Evolutionary conservation across 2,113 vertebrate genomes (phyloP).

Genomic region (Phocoena phocoena): DNA sequence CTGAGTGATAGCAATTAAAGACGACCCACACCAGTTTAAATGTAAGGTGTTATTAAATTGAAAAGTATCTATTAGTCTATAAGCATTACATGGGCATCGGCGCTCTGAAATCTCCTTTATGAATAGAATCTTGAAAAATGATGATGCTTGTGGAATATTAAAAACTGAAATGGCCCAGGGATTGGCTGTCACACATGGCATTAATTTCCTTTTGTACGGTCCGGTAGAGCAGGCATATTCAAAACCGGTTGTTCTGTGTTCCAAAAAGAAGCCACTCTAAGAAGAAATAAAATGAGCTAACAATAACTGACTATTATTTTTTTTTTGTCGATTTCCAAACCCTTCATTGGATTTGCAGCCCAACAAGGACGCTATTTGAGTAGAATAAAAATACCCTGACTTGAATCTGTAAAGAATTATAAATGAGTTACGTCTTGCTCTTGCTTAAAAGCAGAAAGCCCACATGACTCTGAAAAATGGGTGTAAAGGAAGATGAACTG

Average conservation of each 20-base stretch:
- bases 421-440: neutral
- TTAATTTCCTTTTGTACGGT: constrained; percentile 74
- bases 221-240: neutral
- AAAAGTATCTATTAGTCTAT: constrained; percentile 76
- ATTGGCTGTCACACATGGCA: constrained; percentile 59
- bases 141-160: constrained; percentile 69
- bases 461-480: neutral
- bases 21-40: neutral
- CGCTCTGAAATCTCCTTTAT: constrained; percentile 63
- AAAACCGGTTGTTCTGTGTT: constrained; percentile 58
- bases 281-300: constrained; percentile 38
- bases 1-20: neutral
- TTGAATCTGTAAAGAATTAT: neutral
- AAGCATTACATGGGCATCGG: constrained; percentile 40
- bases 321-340: constrained; percentile 40
- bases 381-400: constrained; percentile 1
- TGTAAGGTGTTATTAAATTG: constrained; percentile 54
- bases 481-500: neutral
- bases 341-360: constrained; percentile 19
- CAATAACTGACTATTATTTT: neutral
- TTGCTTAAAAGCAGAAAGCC: neutral
- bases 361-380: neutral
- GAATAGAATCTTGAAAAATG: constrained; percentile 62
- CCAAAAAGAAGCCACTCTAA: constrained; percentile 34
- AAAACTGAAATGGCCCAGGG: constrained; percentile 60